phyloP scores from a whole-genome alignment of 2,113 vertebrate genomes.

The Saccopteryx leptura region DNA sequence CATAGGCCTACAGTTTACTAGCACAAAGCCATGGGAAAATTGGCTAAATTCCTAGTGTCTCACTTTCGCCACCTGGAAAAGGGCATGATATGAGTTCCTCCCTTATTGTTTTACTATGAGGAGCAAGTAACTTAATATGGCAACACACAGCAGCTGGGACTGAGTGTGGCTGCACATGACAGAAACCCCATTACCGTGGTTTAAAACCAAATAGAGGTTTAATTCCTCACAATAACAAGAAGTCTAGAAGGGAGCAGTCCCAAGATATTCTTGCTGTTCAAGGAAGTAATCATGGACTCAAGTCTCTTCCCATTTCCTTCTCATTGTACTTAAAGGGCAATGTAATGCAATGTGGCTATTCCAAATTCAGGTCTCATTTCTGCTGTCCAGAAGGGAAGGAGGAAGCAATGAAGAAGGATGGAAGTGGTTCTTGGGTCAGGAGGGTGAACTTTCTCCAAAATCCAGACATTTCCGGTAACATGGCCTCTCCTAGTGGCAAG shows the following conservation, averaged over 20 bases:
- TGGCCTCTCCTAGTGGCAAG: not conserved
- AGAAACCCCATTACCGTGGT: not conserved
- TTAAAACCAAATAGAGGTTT: not conserved
- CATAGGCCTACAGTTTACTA: not conserved
- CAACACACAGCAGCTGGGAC: not conserved
- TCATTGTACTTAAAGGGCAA: not conserved
- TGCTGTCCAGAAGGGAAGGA: not conserved
- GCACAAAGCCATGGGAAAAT: not conserved
- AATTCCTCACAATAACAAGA: not conserved
- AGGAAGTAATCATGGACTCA: not conserved
- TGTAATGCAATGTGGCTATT: not conserved
- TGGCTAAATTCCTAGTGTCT: not conserved
- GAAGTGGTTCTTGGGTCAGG: fast-evolving
- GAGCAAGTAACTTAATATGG: not conserved
- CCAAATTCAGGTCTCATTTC: not conserved
- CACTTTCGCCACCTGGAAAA: not conserved
- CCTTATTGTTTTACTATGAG: not conserved
- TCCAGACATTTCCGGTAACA: not conserved
- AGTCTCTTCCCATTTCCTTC: not conserved
- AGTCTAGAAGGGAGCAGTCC: not conserved
- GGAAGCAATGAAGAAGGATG: not conserved
- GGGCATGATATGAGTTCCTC: not conserved
- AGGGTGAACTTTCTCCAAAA: not conserved
- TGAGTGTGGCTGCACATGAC: not conserved
- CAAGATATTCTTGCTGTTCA: not conserved